phyloP scores from a whole-genome alignment of 2,113 vertebrate species.

The Boleophthalmus pectinirostris region DNA sequence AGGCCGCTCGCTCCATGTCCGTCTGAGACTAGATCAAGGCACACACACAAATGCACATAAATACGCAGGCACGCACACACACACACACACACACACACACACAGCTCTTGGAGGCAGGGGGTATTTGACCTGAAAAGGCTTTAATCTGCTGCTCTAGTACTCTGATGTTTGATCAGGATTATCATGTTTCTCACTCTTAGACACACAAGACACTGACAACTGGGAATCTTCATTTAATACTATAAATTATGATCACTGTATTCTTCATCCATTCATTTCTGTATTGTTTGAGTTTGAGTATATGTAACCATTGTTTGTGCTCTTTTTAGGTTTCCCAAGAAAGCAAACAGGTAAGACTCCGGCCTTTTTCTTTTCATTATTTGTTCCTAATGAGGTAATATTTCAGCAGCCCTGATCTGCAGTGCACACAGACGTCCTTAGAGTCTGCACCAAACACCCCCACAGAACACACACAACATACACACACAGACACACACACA shows the following conservation, averaged over 20 bases:
- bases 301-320: constrained; percentile 34
- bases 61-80: constrained; percentile 1
- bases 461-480: constrained; percentile 30
- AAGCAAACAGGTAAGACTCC: constrained; percentile 90
- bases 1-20: constrained; percentile 30
- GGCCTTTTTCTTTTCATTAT: background rate
- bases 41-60: constrained; percentile 11
- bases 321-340: constrained; percentile 95
- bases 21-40: constrained; percentile 21
- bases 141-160: constrained; percentile 67
- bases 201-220: constrained; percentile 28
- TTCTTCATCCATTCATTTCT: constrained; percentile 9
- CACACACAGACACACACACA: constrained; percentile 25
- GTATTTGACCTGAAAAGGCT: constrained; percentile 69
- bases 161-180: constrained; percentile 66
- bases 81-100: constrained; percentile 9
- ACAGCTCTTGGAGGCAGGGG: constrained; percentile 39
- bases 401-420: constrained; percentile 44
- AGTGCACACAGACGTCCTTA: constrained; percentile 62
- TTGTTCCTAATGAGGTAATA: constrained; percentile 26
- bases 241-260: constrained; percentile 5
- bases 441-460: constrained; percentile 58
- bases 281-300: constrained; percentile 31
- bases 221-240: constrained; percentile 39
- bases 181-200: constrained; percentile 57